Percentiles rank a stretch among this genome's conserved stretches.
These are phyloP conservation scores for Enteromius fasciolatus DNA, from an alignment of 2,797 vertebrate species.

Conservation along the genomic window DNA sequence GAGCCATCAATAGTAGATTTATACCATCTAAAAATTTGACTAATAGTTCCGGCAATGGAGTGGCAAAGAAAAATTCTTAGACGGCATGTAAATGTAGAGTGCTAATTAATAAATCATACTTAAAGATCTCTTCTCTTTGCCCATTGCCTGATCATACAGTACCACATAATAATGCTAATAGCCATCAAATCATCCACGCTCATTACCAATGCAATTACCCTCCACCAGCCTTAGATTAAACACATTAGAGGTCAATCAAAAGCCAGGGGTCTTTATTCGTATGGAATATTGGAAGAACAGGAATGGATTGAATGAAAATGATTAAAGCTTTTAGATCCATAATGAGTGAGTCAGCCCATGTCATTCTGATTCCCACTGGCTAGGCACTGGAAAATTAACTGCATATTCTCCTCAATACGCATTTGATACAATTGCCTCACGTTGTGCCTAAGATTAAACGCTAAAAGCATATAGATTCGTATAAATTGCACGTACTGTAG, in stretches of 20 bases:
- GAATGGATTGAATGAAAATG: constrained; percentile 36
- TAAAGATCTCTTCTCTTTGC: constrained; percentile 3
- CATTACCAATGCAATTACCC: constrained; percentile 68
- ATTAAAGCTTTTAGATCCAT: constrained; percentile 48
- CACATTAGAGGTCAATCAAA: constrained; percentile 55
- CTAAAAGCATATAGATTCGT: not conserved
- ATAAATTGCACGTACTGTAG: not conserved
- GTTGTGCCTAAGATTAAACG: not conserved
- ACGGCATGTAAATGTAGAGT: not conserved
- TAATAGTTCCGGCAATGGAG: not conserved
- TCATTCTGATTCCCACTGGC: not conserved
- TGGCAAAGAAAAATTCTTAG: not conserved
- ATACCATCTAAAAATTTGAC: not conserved
- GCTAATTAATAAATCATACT: constrained; percentile 30
- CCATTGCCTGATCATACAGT: constrained; percentile 16
- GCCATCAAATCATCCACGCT: constrained; percentile 60
- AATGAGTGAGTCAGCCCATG: constrained; percentile 8
- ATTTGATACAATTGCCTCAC: not conserved
- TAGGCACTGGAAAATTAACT: not conserved
- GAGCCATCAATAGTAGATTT: not conserved
- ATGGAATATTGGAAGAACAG: constrained; percentile 25
- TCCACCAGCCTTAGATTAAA: constrained; percentile 62
- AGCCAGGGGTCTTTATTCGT: constrained; percentile 50
- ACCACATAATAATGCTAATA: constrained; percentile 23
- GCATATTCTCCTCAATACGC: not conserved